phyloP scores from a whole-genome alignment of 92 coral and sea anemone genomes.

The Metridium senile region DNA sequence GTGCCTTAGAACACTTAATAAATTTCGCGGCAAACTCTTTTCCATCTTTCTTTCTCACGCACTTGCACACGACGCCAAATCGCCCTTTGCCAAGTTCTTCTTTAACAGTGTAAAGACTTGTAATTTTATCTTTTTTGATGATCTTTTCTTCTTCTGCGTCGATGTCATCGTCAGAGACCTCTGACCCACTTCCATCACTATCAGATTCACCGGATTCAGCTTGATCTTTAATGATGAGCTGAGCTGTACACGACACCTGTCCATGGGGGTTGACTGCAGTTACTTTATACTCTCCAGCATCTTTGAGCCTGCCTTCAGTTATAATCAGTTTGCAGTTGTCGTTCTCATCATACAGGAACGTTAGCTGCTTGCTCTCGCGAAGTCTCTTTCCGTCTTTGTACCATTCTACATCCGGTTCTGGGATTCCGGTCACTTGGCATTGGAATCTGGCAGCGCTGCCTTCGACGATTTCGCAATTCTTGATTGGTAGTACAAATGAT shows the following conservation, averaged over 20 bases:
- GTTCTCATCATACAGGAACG: slow-evolving; percentile 91
- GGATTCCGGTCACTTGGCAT: slow-evolving; percentile 90
- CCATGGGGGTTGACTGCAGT: slow-evolving; percentile 89
- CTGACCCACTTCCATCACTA: slow-evolving; percentile 70
- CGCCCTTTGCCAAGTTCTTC: slow-evolving; percentile 97
- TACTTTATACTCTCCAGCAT: slow-evolving; percentile 96
- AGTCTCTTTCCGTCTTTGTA: slow-evolving; percentile 82
- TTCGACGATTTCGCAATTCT: slow-evolving; percentile 91
- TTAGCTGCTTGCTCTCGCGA: slow-evolving; percentile 92
- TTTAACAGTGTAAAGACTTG: slow-evolving; percentile 76
- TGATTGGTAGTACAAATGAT: slow-evolving; percentile 77
- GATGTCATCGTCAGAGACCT: slow-evolving; percentile 69
- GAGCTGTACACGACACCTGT: slow-evolving; percentile 83
- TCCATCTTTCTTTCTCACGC: slow-evolving; percentile 82
- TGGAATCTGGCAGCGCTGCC: slow-evolving; percentile 98
- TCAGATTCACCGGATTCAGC: slow-evolving; percentile 72
- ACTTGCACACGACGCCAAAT: slow-evolving; percentile 96
- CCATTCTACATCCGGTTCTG: slow-evolving; percentile 97
- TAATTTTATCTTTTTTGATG: slow-evolving; percentile 68
- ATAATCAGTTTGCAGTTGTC: slow-evolving; percentile 94
- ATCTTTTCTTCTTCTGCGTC: slow-evolving; percentile 65
- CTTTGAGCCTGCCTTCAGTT: slow-evolving; percentile 89
- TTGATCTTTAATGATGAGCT: slow-evolving; percentile 70
- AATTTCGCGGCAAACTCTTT: slow-evolving; percentile 90
- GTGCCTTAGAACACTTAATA: slow-evolving; percentile 72